Percentiles rank a stretch among this genome's conserved stretches.
These are phyloP conservation scores for Operophtera brumata DNA, from an alignment of 2,888 invertebrate genomes.

Conservation along the genomic window DNA sequence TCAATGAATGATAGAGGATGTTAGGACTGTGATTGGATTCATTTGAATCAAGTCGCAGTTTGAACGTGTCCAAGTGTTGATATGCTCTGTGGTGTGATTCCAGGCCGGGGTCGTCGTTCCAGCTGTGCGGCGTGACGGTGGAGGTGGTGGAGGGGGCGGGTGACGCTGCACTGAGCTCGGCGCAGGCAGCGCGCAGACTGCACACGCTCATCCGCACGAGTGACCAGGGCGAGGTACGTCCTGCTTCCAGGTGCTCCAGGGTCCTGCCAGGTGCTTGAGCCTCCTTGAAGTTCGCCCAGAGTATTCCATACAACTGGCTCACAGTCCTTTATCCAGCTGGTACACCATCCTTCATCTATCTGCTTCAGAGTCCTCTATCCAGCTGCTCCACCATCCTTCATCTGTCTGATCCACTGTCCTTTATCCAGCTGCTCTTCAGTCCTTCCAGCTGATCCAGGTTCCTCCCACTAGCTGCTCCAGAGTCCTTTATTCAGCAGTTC, in stretches of 20 bases:
- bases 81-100: conserved; percentile 10
- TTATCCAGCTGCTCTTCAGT: neutral
- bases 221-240: conserved; percentile 30
- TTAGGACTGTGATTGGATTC: too few species aligned
- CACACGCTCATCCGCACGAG: conserved; percentile 47
- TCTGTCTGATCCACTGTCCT: neutral
- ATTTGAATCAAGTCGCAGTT: too few species aligned
- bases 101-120: conserved; percentile 66
- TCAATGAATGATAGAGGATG: too few species aligned
- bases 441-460: neutral
- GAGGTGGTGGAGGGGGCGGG: conserved; percentile 77
- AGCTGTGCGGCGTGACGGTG: conserved; percentile 83
- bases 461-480: neutral
- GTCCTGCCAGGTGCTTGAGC: too few species aligned
- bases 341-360: neutral
- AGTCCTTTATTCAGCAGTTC: neutral
- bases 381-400: neutral
- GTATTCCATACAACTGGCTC: too few species aligned
- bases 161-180: conserved; percentile 72
- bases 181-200: conserved; percentile 63
- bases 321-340: too few species aligned
- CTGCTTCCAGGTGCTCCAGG: neutral
- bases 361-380: neutral
- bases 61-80: too few species aligned
- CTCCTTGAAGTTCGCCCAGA: too few species aligned